Conservation (phyloP, 2,888 invertebrate species). For the Erebia palarica region DNA sequence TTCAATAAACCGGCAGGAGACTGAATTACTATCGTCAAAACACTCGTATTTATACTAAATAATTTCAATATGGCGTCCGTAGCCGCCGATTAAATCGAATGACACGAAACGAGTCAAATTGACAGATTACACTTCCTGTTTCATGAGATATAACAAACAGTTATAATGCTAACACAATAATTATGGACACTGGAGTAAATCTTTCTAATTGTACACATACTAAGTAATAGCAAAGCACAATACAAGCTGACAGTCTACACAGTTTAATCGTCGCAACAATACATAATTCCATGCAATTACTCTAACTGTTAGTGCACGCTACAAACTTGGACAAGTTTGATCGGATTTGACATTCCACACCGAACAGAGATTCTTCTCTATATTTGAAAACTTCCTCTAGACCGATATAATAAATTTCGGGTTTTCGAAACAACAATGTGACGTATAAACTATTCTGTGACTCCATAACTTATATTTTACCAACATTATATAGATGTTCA, state of each 20-base stretch:
- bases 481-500: conserved; percentile 8
- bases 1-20: no score
- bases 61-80: no score
- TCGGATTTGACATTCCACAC: conserved; percentile 50
- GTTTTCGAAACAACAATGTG: conserved; percentile 33
- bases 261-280: conserved; percentile 37
- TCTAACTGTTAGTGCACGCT: conserved; percentile 47
- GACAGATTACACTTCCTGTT: no score
- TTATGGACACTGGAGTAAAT: no score
- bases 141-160: no score
- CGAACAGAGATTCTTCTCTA: conserved; percentile 37
- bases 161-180: no score
- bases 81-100: no score
- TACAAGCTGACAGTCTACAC: conserved; percentile 1
- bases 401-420: conserved; percentile 35
- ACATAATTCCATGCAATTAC: conserved; percentile 47
- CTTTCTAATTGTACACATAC: no score
- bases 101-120: no score
- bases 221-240: conserved; percentile 18
- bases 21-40: no score
- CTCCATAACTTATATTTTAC: conserved; percentile 14
- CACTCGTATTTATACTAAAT: no score
- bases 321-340: conserved; percentile 47
- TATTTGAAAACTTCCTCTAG: conserved; percentile 35
- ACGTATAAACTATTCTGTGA: conserved; percentile 27